Evolutionary conservation across 2,888 invertebrate species (phyloP), one percentile per base, ranked within the genome.

Genomic region (Calameuta filiformis): DNA sequence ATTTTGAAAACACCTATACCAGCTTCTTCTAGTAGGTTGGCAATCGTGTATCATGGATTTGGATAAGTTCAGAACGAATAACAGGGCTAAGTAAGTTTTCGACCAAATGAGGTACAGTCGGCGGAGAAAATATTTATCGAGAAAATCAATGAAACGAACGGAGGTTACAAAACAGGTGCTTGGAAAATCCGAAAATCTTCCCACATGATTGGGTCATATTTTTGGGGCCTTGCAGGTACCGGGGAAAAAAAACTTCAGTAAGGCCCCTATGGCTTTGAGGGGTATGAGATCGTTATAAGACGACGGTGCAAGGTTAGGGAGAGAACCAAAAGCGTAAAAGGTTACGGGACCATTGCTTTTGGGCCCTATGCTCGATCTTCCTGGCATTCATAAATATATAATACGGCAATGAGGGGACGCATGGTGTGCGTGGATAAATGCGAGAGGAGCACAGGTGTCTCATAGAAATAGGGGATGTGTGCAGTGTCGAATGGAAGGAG

Each of bases 361-460:
- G 23, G 56, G 56, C 56, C 56, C 23, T 56, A 1, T 23, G 71
- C 71, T 71, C 71, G 33, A 71, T 34, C 71, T 71, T 71, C 15
- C 71, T 71, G 79, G 80, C 81, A 82, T 84, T 87, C 84, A 83
- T 81, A 83, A 83, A 83, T 85, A 85, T 82, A 83, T 84, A 83
- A 85, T 80, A 79, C 85, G 81, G 81, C 81, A 81, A 56, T 71
- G 12, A 12, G 23, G 23, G 33, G 71, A 34, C 11, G 12, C 4
- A 33, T 31, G 71, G 34, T 71, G 78, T 75, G 79, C 80, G 81
- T 81, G 84, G 81, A 87, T 83, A 86, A 88, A 89, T 82, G 82
- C 86, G 83, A 83, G 85, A 85, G 83, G 80, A 73, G 83, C 83
- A 89, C 89, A 89, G 89, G 89, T 89, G 89, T 87, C 85, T 88